Evolutionary conservation across 2,888 invertebrate genomes (phyloP), one percentile per base, ranked within the genome.

Genomic region (Andrena flavipes): DNA sequence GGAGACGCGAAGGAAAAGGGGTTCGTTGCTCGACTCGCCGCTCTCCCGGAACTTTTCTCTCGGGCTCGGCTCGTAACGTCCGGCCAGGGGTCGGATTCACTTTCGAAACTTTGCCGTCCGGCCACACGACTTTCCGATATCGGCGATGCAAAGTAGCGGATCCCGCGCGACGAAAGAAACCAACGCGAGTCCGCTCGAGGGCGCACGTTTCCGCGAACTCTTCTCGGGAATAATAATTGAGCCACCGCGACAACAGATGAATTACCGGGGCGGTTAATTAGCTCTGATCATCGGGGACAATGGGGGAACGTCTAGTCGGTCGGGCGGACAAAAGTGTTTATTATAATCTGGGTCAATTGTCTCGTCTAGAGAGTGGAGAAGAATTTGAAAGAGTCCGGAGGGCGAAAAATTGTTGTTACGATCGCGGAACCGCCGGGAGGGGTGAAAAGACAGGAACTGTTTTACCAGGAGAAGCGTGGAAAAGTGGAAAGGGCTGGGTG

Each of bases 1-100:
- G 63, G 4, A n/a, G 56, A n/a, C 60, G 59, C 29, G 29, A 20
- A 33, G 56, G 62, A 20, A 67, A 62, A 59, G 16, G 49, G 75
- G 63, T 71, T 51, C 49, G 56, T n/a, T 51, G 20, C 42, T 72
- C 73, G 85, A 80, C 73, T 86, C 84, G 29, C 71, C 49, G 67
- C 59, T 60, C 74, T 79, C 73, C 77, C 30, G 59, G 81, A 85
- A 84, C 79, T 85, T 86, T 85, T 84, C 75, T 56, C 85, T 77
- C 83, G 65, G 10, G n/a, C 1, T 6, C 51, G 33, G 1, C 49
- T 4, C 6, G 51, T 35, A 29, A 26, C 48, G 35, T 8, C 35
- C 30, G 10, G 48, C 51, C 6, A 30, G 2, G 10, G 23, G 4
- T 8, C 54, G 60, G 71, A 76, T 30, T 76, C 65, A 20, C 49